phyloP scores from a whole-genome alignment of 2,113 vertebrate genomes.

The Turdus rufiventris region DNA sequence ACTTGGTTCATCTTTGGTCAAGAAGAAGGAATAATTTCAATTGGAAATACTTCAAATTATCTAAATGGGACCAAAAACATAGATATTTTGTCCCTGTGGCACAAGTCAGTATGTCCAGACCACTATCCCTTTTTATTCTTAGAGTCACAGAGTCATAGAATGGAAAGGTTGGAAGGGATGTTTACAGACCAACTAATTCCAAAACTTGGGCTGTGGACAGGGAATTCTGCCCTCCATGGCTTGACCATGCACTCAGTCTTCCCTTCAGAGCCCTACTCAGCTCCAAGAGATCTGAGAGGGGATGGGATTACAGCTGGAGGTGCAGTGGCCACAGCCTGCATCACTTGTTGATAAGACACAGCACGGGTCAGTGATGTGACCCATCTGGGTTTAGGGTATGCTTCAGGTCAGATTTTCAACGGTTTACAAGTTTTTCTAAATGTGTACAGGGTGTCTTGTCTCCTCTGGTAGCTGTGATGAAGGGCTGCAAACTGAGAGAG shows the following conservation, averaged over 20 bases:
- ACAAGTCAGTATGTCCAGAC: neutral
- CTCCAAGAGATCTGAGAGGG: neutral
- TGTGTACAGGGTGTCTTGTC: neutral
- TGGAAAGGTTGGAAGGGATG: rapidly evolving
- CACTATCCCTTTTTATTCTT: neutral
- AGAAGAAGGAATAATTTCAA: neutral
- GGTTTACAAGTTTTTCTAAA: slow-evolving; percentile 33
- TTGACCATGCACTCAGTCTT: rapidly evolving
- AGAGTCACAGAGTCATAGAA: neutral
- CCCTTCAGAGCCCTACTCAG: neutral
- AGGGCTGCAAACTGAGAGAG: neutral
- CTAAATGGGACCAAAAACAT: neutral
- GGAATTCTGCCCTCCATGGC: neutral
- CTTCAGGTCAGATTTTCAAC: slow-evolving; percentile 1
- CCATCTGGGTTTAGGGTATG: neutral
- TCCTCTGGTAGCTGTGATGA: slow-evolving; percentile 44
- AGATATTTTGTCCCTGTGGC: rapidly evolving
- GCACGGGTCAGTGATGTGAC: neutral
- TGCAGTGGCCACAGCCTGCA: neutral
- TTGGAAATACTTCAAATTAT: neutral
- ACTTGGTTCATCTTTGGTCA: rapidly evolving
- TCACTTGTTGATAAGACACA: neutral
- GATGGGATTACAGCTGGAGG: neutral
- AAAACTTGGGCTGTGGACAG: rapidly evolving
- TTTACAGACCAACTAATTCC: neutral